Percentiles rank a stretch among this genome's conserved stretches.
Conservation (phyloP, 2,113 vertebrate species). For the Shinisaurus crocodilurus region DNA sequence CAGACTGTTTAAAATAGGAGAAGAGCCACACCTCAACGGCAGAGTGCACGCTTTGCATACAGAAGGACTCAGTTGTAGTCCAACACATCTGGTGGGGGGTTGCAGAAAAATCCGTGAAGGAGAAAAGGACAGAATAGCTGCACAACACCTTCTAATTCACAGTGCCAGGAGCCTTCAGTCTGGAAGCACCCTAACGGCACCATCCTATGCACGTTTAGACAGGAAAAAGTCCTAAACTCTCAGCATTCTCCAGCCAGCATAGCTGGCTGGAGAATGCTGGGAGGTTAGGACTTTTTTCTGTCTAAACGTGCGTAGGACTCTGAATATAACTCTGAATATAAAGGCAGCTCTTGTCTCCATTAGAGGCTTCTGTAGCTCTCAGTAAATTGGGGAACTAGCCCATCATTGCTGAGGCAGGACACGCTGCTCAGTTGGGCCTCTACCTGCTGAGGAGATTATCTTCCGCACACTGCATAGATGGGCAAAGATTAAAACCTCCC, state of each 20-base stretch:
- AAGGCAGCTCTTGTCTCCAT: background rate
- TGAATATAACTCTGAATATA: background rate
- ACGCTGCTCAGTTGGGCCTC: background rate
- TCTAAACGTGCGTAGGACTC: too few relatives aligned
- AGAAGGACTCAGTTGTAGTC: background rate
- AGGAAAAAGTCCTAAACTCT: too few relatives aligned
- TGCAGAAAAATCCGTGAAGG: too few relatives aligned
- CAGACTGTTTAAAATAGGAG: slow-evolving; percentile 1
- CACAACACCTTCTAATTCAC: too few relatives aligned
- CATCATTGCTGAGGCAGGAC: background rate
- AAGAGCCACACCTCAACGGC: background rate
- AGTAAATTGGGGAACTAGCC: background rate
- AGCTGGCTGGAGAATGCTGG: too few relatives aligned
- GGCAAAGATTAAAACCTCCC: background rate
- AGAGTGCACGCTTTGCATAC: too few relatives aligned
- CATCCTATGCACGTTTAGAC: too few relatives aligned
- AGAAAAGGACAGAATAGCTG: too few relatives aligned
- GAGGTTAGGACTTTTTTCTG: too few relatives aligned
- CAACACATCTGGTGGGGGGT: background rate
- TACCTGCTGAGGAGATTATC: background rate
- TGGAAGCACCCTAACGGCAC: background rate
- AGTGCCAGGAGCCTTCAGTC: too few relatives aligned
- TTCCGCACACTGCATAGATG: background rate
- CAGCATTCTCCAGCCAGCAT: too few relatives aligned
- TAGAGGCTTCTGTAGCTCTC: background rate